These are phyloP conservation scores for Ophthalmolycus amberensis DNA, from an alignment of 2,113 vertebrate genomes.

Conservation along the genomic window DNA sequence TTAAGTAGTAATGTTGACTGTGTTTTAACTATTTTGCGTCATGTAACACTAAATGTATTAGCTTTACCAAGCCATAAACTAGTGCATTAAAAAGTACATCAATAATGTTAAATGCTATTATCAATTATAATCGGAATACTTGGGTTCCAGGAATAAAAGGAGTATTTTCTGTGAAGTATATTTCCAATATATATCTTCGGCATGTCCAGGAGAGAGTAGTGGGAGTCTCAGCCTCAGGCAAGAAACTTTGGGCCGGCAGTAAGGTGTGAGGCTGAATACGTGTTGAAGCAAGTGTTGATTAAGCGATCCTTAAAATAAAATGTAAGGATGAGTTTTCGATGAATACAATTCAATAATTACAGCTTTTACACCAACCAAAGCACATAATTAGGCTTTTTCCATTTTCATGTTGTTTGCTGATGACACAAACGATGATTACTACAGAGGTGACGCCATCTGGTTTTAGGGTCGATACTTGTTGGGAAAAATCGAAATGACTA, in stretches of 20 bases:
- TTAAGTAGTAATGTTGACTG: background rate
- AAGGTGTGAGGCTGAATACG: conserved; percentile 13
- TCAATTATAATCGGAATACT: background rate
- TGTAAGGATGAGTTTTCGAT: background rate
- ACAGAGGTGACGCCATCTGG: background rate
- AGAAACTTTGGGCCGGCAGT: conserved; percentile 15
- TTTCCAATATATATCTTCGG: background rate
- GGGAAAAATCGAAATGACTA: too few species aligned
- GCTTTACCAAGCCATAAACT: background rate
- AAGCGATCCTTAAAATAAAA: background rate
- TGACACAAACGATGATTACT: conserved; percentile 10
- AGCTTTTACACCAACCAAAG: background rate
- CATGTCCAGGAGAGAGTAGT: conserved; percentile 7
- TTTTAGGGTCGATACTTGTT: background rate
- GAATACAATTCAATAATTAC: background rate
- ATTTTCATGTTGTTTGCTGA: conserved; percentile 9
- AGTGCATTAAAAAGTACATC: background rate
- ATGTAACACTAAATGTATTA: background rate
- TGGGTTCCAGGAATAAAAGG: background rate
- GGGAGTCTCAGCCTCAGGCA: conserved; percentile 35
- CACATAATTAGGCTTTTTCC: background rate
- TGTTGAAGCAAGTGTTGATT: conserved; percentile 16
- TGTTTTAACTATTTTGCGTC: background rate
- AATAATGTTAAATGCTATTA: background rate
- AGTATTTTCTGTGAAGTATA: background rate